Evolutionary conservation across 2,797 vertebrate species (phyloP), one percentile per base, ranked within the genome.

Genomic region (Anolis apletophallus): DNA sequence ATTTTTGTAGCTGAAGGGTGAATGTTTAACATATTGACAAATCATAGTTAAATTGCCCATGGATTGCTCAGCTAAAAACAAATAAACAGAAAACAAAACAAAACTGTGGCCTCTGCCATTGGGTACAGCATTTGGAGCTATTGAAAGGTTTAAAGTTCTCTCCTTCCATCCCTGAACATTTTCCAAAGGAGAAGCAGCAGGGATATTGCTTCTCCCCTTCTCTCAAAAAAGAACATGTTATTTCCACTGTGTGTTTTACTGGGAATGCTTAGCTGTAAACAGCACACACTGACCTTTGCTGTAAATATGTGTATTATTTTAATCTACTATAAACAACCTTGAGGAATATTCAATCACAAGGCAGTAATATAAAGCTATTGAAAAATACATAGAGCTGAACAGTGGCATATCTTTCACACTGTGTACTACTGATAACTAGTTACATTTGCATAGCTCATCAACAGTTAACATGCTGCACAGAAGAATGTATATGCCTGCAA

Each of bases 381-480:
- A 86, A 55, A 29, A 84, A 73, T 12, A 87, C 32, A 16, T 50
- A 76, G 80, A 76, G 34, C 23, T 82, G 71, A 83, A 32, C 80
- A 85, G 86, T 71, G 64, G 74, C 1, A 3, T 14, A 88, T 9
- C 14, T 55, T 77, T 0, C 29, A 69, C 12, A 69, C 19, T 69
- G 2, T 0, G 0, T 17, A 40, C 12, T 23, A 86, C 1, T 4
- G 61, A 84, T 0, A 0, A 84, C 59, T 29, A 32, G 52, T 64
- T 84, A 34, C 19, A 68, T 64, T 88, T 54, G n/a, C 4, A 82
- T 3, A 21, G 79, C 10, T 40, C 29, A 79, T 50, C 76, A 80
- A 29, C 57, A 82, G 76, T 83, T 32, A 34, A 72, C 0, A 19
- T 46, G 36, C 2, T 84, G 13, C 40, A 83, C 14, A 1, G 2